Conservation (phyloP, 2,888 invertebrate genomes). For the Bimastos eiseni region DNA sequence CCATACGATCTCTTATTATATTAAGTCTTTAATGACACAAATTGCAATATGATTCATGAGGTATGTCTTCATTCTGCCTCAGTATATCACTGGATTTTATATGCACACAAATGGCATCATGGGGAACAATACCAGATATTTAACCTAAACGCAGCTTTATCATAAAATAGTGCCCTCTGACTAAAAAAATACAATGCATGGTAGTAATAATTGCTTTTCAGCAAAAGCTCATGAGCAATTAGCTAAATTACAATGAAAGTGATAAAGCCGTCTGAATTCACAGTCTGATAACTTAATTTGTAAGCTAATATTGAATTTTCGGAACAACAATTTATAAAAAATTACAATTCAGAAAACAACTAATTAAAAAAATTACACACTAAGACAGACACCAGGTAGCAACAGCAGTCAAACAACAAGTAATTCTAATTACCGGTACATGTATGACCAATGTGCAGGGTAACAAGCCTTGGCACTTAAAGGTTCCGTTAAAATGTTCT, state of each 20-base stretch:
- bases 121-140: not conserved
- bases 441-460: not conserved
- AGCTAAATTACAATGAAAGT: not conserved
- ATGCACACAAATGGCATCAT: not conserved
- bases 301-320: no score
- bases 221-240: not conserved
- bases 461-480: not conserved
- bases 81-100: not conserved
- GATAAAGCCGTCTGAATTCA: not conserved
- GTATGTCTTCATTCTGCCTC: not conserved
- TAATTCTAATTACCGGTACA: not conserved
- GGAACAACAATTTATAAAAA: not conserved
- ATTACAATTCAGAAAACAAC: not conserved
- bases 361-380: not conserved
- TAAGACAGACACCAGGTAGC: not conserved
- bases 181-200: not conserved
- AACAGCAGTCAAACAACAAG: not conserved
- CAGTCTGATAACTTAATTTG: no score
- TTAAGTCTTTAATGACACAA: not conserved
- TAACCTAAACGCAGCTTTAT: not conserved
- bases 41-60: not conserved
- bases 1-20: not conserved
- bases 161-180: not conserved
- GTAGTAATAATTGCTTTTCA: not conserved
- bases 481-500: slow-evolving; percentile 8